Evolutionary conservation across 1,140 invertebrate genomes (phyloP), one percentile per base, ranked within the genome.

Genomic region (Listronotus bonariensis): DNA sequence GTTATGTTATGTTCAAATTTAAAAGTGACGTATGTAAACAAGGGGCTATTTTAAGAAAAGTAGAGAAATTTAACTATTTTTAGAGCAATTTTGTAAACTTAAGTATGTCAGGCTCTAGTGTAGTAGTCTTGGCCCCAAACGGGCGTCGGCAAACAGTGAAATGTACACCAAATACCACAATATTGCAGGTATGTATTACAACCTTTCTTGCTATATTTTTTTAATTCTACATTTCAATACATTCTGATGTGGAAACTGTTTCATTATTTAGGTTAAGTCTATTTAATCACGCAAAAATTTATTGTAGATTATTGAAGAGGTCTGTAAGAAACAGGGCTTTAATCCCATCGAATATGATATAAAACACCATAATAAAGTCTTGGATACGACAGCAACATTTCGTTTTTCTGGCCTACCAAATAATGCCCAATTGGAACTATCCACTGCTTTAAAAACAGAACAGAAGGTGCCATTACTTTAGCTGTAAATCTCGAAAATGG

Each of bases 381-480:
- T 93, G 8, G 90, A 92, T 75, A 79, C 87, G 42, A 88, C 86
- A 55, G 81, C 85, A 45, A 87, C 86, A 51, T 82, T 93, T 45
- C 83, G 89, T 36, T 93, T 91, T 80, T 87, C 89, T 54, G 90
- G 89, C 32, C 78, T 94, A 45, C 86, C 91, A 11, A 94, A 93
- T 75, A 93, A 93, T 81, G 92, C 89, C 52, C 85, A 86, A 43
- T 75, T 95, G 26, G 92, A 95, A 82, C 86, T 94, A 82, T 80
- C 85, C 40, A 84, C 87, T 71, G 81, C 86, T 53, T 79, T 82
- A 14, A 88, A 83, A 79, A 79, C 62, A 81, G 89, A 61, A 72
- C 78, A 14, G 83, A 87, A 68, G 77, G 84, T 68, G 82, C 82
- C 51, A 87, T 94, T 2, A 85, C 84, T 10, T 82, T 94, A 56